phyloP scores from a whole-genome alignment of 2,888 invertebrate genomes.

The Troilus luridus region DNA sequence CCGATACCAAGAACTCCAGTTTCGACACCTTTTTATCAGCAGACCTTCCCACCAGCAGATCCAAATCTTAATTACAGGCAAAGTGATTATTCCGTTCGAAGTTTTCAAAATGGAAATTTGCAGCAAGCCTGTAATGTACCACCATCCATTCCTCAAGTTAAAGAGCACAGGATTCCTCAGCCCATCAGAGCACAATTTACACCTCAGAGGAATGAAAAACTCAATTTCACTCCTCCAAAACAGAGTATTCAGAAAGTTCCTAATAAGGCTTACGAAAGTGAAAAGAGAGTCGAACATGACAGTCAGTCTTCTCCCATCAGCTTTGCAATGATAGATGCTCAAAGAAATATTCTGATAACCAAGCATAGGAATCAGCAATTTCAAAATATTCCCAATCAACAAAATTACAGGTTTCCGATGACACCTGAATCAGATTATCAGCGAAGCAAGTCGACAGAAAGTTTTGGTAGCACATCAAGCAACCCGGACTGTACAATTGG shows the following conservation, averaged over 20 bases:
- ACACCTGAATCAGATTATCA: conserved; percentile 62
- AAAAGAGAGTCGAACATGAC: conserved; percentile 72
- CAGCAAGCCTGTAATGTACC: conserved; percentile 83
- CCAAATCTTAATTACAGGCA: conserved; percentile 67
- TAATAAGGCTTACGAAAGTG: conserved; percentile 68
- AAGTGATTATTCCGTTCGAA: conserved; percentile 68
- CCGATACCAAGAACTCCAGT: conserved; percentile 63
- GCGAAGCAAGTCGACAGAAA: conserved; percentile 62
- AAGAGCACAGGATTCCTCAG: conserved; percentile 77
- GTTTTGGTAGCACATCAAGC: conserved; percentile 62
- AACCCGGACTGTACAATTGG: conserved; percentile 78
- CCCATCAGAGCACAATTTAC: conserved; percentile 43
- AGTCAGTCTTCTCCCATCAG: conserved; percentile 82
- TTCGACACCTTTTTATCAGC: conserved; percentile 47
- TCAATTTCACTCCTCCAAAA: conserved; percentile 48
- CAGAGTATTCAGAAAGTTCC: conserved; percentile 64
- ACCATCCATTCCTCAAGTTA: conserved; percentile 75
- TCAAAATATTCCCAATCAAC: conserved; percentile 53
- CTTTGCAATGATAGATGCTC: conserved; percentile 81
- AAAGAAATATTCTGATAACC: conserved; percentile 57
- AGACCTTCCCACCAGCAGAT: conserved; percentile 7
- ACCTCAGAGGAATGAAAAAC: conserved; percentile 35
- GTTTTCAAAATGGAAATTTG: conserved; percentile 70
- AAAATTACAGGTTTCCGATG: conserved; percentile 58
- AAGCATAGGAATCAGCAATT: conserved; percentile 56